Base-by-base conservation (phyloP, 2,797 vertebrate genomes). In the Eulemur albifrons region DNA sequence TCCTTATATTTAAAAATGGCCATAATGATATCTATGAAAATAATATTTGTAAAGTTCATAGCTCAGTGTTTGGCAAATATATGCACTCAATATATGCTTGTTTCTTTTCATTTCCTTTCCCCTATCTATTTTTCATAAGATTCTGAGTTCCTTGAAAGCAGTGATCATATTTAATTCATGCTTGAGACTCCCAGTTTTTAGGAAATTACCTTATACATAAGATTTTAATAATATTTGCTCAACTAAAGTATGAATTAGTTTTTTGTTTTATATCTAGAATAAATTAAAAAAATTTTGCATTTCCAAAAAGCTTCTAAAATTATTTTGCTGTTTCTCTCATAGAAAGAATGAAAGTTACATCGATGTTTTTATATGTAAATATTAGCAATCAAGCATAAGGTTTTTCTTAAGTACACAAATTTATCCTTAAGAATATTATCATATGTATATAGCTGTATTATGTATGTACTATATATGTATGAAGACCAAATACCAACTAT, bases 181-280 rank as follows among this genome's bases (percentile, higher is more conserved):
- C 13, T 85, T 89, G 50, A 76, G 45, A 67, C 9, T 48, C 50
- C 3, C 7, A 43, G 23, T 32, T 18, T 94, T 83, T 83, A 85
- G 50, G 32, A 87, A 84, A 90, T 59, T 87, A 79, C 38, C 7
- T 70, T 83, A 30, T 40, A 67, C 45, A 25, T 72, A 70, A 77
- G 7, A 59, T 54, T 79, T 59, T 94, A 76, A 88, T 79, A 73
- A 70, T 76, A 52, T 79, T 92, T 97, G 23, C 40, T 94, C 27
- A 91, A 21, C 70, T 82, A 30, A 84, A 63, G 25, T 67, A 3
- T 57, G 57, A 69, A 35, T 72, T 72, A n/a, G 88, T 67, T 23
- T 76, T 95, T 88, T 20, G 69, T 61, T 80, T 92, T 95, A 48
- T 92, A 70, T 69, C 7, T 75, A 61, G 79, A 89, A 83, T 81